A percentile compares a stretch with the other conserved stretches of the same genome.
Evolutionary conservation across 2,888 invertebrate genomes (phyloP).

Genomic region (Heliconius charithonia): DNA sequence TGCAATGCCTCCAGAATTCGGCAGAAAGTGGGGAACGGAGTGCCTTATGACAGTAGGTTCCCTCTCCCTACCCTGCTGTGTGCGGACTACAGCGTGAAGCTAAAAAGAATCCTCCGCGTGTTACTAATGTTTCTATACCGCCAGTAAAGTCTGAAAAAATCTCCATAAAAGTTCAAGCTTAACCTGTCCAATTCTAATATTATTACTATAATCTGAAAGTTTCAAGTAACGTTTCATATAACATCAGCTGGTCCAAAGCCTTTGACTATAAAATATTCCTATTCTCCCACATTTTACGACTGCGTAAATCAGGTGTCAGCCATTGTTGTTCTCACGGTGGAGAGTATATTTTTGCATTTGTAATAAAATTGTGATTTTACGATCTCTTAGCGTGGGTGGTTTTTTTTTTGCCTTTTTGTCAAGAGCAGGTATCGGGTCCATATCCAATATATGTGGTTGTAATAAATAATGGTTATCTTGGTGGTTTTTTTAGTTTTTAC

Average conservation of each 20-base stretch:
- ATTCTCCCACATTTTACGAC: conserved; percentile 42
- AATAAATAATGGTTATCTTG: neutral
- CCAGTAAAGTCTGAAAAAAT: neutral
- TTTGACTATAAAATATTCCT: conserved; percentile 45
- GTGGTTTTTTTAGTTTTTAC: neutral
- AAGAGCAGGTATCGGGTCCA: neutral
- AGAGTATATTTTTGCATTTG: conserved; percentile 39
- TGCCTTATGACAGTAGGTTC: no score
- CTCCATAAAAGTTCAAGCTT: neutral
- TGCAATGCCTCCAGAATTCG: no score
- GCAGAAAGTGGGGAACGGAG: no score
- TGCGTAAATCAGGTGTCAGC: conserved; percentile 44
- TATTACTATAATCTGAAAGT: conserved; percentile 5
- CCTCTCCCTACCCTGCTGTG: no score
- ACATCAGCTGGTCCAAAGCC: conserved; percentile 38
- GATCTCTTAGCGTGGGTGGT: conserved; percentile 17
- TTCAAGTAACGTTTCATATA: conserved; percentile 22
- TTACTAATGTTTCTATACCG: neutral
- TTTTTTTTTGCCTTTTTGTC: conserved; percentile 1
- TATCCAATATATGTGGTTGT: conserved; percentile 1
- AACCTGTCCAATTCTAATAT: neutral
- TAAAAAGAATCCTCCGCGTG: no score
- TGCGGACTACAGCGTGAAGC: no score
- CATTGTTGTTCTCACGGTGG: conserved; percentile 32
- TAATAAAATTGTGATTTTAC: conserved; percentile 37